Conservation (phyloP, 2,113 vertebrate species). For the Trematocara zebra region DNA sequence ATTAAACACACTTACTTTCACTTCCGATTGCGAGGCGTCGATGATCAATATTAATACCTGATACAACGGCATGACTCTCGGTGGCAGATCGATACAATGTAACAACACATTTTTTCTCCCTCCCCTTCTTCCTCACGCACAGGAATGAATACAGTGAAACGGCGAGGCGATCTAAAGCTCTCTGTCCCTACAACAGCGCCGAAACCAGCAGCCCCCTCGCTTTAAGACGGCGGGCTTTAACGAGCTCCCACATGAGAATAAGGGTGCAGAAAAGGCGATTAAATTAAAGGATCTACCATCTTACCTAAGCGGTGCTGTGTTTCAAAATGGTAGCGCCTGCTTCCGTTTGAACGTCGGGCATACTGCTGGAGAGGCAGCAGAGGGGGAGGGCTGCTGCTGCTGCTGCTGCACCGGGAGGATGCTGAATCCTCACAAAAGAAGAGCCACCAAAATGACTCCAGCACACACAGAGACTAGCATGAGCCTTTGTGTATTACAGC, state of each 20-base stretch:
- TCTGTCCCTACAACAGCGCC: neutral
- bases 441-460: neutral
- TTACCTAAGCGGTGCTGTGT: slow-evolving; percentile 75
- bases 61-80: neutral
- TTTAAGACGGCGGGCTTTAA: neutral
- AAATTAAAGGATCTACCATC: slow-evolving; percentile 69
- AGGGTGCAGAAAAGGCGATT: neutral
- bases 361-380: slow-evolving; percentile 32
- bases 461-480: neutral
- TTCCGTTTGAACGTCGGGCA: slow-evolving; percentile 71
- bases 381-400: neutral
- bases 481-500: neutral
- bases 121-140: neutral
- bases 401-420: slow-evolving; percentile 12
- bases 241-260: neutral
- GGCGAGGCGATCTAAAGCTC: neutral
- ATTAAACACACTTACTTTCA: neutral
- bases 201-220: neutral
- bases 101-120: slow-evolving; percentile 5
- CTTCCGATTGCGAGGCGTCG: neutral
- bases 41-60: neutral
- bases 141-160: slow-evolving; percentile 26
- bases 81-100: neutral
- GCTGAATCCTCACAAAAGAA: slow-evolving; percentile 21
- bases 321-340: slow-evolving; percentile 81